Evolutionary conservation across 1,140 invertebrate species (phyloP).

Genomic region (Platorchestia sp.): DNA sequence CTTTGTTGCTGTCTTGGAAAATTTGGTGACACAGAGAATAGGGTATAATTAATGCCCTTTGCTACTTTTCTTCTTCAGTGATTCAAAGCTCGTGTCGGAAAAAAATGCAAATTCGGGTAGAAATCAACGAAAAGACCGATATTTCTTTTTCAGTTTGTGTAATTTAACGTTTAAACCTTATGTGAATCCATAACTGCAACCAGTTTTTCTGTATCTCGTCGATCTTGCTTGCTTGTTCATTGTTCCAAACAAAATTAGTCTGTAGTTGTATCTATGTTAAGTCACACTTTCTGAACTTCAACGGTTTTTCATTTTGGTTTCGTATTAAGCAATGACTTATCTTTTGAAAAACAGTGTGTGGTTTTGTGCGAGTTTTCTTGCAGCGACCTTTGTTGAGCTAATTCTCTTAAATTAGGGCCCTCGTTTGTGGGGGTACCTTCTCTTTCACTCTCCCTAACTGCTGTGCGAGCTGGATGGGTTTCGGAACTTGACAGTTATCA

Average conservation of each 20-base stretch:
- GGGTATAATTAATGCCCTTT: not conserved
- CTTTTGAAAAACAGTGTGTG: not conserved
- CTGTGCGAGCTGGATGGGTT: not conserved
- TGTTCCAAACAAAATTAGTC: not conserved
- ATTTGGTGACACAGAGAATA: too few species aligned
- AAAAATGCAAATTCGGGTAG: too few species aligned
- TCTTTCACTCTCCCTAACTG: not conserved
- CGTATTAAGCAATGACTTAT: not conserved
- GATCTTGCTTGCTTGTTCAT: not conserved
- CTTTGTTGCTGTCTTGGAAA: too few species aligned
- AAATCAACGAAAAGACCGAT: too few species aligned
- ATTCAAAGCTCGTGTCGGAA: not conserved
- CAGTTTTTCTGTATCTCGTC: not conserved
- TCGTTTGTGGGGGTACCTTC: not conserved
- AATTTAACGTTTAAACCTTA: not conserved
- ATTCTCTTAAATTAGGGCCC: not conserved
- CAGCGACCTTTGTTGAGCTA: not conserved
- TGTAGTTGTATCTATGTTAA: not conserved
- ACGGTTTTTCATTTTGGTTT: not conserved
- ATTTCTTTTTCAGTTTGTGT: not conserved
- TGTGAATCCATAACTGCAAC: not conserved
- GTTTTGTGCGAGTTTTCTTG: not conserved
- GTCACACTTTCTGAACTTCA: not conserved
- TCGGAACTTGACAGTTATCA: not conserved
- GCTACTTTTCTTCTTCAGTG: not conserved